A percentile compares a stretch with the other conserved stretches of the same genome.
Evolutionary conservation across 2,888 invertebrate genomes (phyloP).

Genomic region (Antheraea yamamai): DNA sequence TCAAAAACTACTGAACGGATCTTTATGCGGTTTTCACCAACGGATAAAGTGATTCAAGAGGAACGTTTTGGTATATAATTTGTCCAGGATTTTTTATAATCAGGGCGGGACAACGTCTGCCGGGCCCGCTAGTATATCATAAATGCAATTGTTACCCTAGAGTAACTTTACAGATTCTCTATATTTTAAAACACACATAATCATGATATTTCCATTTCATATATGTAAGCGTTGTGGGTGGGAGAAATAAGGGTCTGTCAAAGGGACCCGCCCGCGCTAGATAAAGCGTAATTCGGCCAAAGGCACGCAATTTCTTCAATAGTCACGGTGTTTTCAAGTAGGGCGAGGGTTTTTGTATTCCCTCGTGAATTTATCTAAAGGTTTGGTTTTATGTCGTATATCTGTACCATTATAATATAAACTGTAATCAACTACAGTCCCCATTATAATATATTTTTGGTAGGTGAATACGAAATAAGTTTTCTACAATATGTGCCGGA

Average conservation of each 20-base stretch:
- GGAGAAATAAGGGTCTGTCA: slow-evolving; percentile 37
- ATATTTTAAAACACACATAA: not conserved
- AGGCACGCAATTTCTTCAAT: slow-evolving; percentile 67
- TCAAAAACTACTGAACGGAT: too few species aligned
- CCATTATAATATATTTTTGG: not conserved
- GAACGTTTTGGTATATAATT: too few species aligned
- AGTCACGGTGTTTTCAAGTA: slow-evolving; percentile 48
- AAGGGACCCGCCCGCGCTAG: slow-evolving; percentile 43
- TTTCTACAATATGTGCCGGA: too few species aligned
- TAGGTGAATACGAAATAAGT: not conserved
- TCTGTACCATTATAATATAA: not conserved
- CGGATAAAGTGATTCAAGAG: too few species aligned
- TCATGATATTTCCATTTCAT: slow-evolving; percentile 28
- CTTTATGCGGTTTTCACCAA: too few species aligned
- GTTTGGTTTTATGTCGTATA: not conserved
- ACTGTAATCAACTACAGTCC: not conserved
- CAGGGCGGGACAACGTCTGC: too few species aligned
- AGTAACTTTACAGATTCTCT: not conserved
- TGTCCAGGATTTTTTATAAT: too few species aligned
- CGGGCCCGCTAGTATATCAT: too few species aligned
- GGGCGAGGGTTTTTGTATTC: slow-evolving; percentile 29
- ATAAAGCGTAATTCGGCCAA: slow-evolving; percentile 57
- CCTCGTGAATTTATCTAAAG: slow-evolving; percentile 17
- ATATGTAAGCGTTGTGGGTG: slow-evolving; percentile 43
- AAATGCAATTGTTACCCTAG: too few species aligned